Percentiles rank a stretch among this genome's conserved stretches.
These are phyloP conservation scores for Bryconaethiops microstoma DNA, from an alignment of 2,797 vertebrate genomes.

Conservation along the genomic window DNA sequence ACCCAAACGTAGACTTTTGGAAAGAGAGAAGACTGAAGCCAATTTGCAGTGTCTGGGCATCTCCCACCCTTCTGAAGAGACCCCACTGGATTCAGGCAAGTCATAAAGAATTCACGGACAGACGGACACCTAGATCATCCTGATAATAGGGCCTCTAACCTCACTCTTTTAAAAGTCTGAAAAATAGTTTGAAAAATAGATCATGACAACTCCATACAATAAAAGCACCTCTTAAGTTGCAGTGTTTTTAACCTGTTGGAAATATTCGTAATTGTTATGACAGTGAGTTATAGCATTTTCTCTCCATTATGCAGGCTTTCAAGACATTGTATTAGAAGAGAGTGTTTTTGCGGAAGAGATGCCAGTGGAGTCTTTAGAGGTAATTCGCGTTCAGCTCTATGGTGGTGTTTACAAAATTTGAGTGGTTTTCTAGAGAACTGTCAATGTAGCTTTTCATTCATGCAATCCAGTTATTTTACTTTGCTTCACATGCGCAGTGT, in stretches of 20 bases:
- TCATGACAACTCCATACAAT: too few relatives aligned
- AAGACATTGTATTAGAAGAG: constrained; percentile 33
- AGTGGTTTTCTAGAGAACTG: neutral
- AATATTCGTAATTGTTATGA: too few relatives aligned
- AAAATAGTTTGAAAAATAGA: too few relatives aligned
- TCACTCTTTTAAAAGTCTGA: too few relatives aligned
- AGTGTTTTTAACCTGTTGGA: too few relatives aligned
- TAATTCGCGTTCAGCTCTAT: constrained; percentile 29
- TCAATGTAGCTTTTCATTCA: neutral
- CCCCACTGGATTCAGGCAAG: constrained; percentile 47
- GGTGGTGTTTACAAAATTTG: neutral
- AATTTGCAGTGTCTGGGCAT: constrained; percentile 25
- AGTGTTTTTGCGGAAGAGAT: constrained; percentile 34
- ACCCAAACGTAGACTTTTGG: constrained; percentile 14
- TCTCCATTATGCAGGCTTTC: constrained; percentile 43
- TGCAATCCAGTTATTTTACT: neutral
- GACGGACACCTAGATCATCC: too few relatives aligned
- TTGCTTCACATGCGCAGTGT: neutral
- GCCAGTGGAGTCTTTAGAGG: constrained; percentile 32
- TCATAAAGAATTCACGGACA: neutral
- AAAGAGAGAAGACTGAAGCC: neutral
- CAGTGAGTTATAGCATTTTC: too few relatives aligned
- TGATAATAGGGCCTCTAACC: too few relatives aligned
- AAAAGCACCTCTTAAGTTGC: too few relatives aligned
- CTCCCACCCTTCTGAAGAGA: constrained; percentile 37